Base-by-base conservation (phyloP, 2,797 vertebrate genomes). In the Botia almorhae region DNA sequence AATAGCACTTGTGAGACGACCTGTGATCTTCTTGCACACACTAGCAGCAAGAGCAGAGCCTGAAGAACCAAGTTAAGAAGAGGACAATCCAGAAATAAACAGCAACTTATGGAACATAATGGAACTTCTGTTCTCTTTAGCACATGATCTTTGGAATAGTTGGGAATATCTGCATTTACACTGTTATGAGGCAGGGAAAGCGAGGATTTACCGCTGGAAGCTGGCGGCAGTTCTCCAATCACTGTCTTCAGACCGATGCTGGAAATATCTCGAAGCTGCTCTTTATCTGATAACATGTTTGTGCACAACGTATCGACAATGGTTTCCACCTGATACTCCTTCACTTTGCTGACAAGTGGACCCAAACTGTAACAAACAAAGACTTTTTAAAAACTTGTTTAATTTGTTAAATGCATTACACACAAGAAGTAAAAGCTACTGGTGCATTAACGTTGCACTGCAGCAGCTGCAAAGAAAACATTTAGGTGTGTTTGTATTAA, bases 261-360 rank as follows among this genome's bases (percentile, higher is more conserved):
- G 81, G 97, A 99, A 92, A 99, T 99, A 89, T 99, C 98, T 87
- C 98, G 90, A 65, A 99, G 95, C 81, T 99, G 98, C 51, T 99
- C 98, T 90, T 99, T 99, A 92, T 99, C 98, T n/a, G 98, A 99
- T 90, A 99, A 95, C 98, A 99, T 99, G 91, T 99, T 99, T 88
- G 97, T 99, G 91, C 98, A 99, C 83, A 99, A 94, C 0, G 98
- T 99, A 92, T 99, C 98, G 85, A 99, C 98, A 88, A 99, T 99
- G 2, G 98, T 99, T 90, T 99, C 98, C 84, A 99, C 98, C 93
- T 99, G 98, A 90, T 99, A 99, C 91, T 99, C 97, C 92, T 99
- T 99, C 88, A 99, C 98, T 91, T 99, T 99, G 89, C 97, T 98
- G 88, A 99, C 98, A 91, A 99, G 94, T 11, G 97, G 98, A 0